Percentiles rank a stretch among this genome's conserved stretches.
Evolutionary conservation across 2,113 vertebrate genomes (phyloP).

Genomic region (Eupsittula cactorum): DNA sequence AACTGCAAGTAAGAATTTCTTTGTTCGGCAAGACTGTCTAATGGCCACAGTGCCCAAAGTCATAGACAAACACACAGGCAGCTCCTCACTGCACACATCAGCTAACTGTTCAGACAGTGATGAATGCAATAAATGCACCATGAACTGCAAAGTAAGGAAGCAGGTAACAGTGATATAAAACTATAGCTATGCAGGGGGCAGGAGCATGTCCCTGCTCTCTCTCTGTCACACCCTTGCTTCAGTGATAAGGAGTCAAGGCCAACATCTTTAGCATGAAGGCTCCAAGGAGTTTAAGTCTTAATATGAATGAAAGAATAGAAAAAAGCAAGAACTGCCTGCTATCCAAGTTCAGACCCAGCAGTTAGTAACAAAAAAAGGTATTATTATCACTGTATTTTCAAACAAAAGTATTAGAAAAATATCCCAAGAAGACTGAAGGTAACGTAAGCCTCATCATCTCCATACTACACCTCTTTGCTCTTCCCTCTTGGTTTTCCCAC

Average conservation of each 20-base stretch:
- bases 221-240: not conserved
- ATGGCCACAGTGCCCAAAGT: not conserved
- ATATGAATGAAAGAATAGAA: not conserved
- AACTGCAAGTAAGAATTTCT: not conserved
- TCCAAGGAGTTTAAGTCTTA: not conserved
- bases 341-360: not conserved
- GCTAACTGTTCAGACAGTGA: not conserved
- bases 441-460: not conserved
- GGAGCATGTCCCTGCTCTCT: not conserved
- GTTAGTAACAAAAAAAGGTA: not conserved
- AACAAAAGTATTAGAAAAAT: not conserved
- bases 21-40: not conserved
- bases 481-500: not conserved
- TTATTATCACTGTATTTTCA: not conserved
- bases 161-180: not conserved
- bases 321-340: not conserved
- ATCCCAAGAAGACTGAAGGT: not conserved
- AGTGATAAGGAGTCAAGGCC: not conserved
- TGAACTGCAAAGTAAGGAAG: not conserved
- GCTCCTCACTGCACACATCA: not conserved
- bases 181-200: not conserved
- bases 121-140: not conserved
- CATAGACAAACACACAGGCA: not conserved
- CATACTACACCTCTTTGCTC: not conserved
- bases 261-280: not conserved